These are phyloP conservation scores for Pelobates fuscus DNA, from an alignment of 2,113 vertebrate species.

Conservation along the genomic window DNA sequence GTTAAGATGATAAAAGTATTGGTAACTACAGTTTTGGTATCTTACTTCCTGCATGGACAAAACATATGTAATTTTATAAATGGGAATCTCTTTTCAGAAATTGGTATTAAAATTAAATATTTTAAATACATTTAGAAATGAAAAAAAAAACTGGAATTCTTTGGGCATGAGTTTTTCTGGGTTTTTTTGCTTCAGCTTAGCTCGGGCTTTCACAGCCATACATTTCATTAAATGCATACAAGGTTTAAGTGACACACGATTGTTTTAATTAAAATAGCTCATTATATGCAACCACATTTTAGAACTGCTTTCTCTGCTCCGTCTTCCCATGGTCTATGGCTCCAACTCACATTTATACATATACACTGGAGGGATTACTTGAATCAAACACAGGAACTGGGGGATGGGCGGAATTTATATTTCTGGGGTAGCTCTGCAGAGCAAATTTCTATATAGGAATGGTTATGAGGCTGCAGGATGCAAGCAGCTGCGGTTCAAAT, in stretches of 20 bases:
- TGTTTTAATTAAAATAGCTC: slow-evolving; percentile 18
- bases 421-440: background rate
- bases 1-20: too few species aligned
- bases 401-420: background rate
- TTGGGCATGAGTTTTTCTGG: too few species aligned
- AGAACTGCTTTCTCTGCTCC: background rate
- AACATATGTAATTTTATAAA: too few species aligned
- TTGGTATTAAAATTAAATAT: too few species aligned
- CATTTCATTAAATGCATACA: background rate
- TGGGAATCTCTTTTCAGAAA: too few species aligned
- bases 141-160: too few species aligned
- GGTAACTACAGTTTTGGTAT: too few species aligned
- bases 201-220: background rate
- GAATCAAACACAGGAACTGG: background rate
- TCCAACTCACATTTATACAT: slow-evolving; percentile 2
- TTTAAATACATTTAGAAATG: too few species aligned
- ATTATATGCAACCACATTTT: slow-evolving; percentile 3
- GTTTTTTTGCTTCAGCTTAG: too few species aligned
- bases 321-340: slow-evolving; percentile 12
- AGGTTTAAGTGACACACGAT: slow-evolving; percentile 29
- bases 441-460: background rate
- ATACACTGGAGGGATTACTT: background rate
- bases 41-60: too few species aligned
- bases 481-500: too few species aligned
- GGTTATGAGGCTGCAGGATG: too few species aligned